Conservation (phyloP, 1,140 invertebrate species). For the Euglossa dilemma region DNA sequence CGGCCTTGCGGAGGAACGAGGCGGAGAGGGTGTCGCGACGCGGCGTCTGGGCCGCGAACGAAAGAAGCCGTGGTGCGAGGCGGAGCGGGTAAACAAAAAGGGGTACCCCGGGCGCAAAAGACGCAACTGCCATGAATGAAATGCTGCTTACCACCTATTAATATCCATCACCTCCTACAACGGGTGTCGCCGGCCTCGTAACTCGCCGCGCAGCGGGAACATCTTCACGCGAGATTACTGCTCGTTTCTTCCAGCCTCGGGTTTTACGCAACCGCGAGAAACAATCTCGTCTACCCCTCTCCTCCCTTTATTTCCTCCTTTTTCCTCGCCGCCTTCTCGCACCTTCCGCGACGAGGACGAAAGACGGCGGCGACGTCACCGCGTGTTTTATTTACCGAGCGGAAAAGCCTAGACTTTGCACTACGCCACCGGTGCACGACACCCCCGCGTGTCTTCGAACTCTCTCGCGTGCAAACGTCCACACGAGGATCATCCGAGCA, state of each 20-base stretch:
- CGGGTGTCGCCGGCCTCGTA: slow-evolving; percentile 37
- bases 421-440: slow-evolving; percentile 35
- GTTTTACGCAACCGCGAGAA: slow-evolving; percentile 47
- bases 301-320: neutral
- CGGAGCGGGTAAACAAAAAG: slow-evolving; percentile 1
- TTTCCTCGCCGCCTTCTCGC: too few species aligned
- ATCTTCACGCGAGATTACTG: slow-evolving; percentile 50
- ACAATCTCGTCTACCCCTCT: slow-evolving; percentile 36
- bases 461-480: slow-evolving; percentile 31
- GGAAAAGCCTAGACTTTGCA: slow-evolving; percentile 56
- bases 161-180: slow-evolving; percentile 52
- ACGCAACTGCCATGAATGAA: slow-evolving; percentile 26
- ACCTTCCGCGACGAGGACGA: slow-evolving; percentile 2
- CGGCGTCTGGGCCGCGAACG: neutral
- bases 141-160: slow-evolving; percentile 42
- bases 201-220: slow-evolving; percentile 16
- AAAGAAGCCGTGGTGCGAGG: neutral
- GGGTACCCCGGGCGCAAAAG: slow-evolving; percentile 7
- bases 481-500: neutral
- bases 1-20: neutral
- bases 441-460: slow-evolving; percentile 28
- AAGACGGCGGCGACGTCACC: slow-evolving; percentile 29
- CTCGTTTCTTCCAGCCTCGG: slow-evolving; percentile 26
- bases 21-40: neutral
- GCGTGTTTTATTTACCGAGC: slow-evolving; percentile 57